A percentile compares a stretch with the other conserved stretches of the same genome.
These are phyloP conservation scores for Sturnira hondurensis DNA, from an alignment of 2,113 vertebrate genomes.

Conservation along the genomic window DNA sequence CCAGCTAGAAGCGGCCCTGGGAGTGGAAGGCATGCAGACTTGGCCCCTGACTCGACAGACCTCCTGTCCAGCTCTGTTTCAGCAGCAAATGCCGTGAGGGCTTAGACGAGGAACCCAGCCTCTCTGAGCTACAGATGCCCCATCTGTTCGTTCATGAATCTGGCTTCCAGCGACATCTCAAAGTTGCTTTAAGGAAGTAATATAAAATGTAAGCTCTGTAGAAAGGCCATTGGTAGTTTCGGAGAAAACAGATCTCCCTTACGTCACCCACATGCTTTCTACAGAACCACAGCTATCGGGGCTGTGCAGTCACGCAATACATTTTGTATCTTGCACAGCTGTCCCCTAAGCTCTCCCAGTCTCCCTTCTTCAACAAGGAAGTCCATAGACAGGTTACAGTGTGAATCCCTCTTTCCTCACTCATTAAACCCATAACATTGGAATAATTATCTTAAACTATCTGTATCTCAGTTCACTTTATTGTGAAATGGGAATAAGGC, in stretches of 20 bases:
- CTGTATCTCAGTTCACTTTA: background rate
- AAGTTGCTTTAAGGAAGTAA: background rate
- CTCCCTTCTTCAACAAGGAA: background rate
- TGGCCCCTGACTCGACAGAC: background rate
- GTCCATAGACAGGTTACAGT: background rate
- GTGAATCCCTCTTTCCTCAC: background rate
- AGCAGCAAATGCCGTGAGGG: background rate
- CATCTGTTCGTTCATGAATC: background rate
- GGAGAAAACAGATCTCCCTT: background rate
- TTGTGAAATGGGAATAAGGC: background rate
- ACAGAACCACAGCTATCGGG: background rate
- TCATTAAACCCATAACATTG: background rate
- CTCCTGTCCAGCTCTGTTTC: background rate
- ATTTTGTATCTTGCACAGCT: background rate
- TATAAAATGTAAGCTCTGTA: slow-evolving; percentile 13
- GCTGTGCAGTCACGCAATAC: background rate
- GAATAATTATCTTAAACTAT: background rate
- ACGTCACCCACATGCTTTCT: background rate
- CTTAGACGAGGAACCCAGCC: background rate
- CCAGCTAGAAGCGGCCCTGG: background rate
- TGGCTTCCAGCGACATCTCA: background rate
- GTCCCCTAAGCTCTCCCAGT: background rate
- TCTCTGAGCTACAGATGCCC: background rate
- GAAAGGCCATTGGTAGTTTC: background rate
- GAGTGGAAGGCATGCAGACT: background rate